These are phyloP conservation scores for Hermetia illucens DNA, from an alignment of 1,140 invertebrate species.

Conservation along the genomic window DNA sequence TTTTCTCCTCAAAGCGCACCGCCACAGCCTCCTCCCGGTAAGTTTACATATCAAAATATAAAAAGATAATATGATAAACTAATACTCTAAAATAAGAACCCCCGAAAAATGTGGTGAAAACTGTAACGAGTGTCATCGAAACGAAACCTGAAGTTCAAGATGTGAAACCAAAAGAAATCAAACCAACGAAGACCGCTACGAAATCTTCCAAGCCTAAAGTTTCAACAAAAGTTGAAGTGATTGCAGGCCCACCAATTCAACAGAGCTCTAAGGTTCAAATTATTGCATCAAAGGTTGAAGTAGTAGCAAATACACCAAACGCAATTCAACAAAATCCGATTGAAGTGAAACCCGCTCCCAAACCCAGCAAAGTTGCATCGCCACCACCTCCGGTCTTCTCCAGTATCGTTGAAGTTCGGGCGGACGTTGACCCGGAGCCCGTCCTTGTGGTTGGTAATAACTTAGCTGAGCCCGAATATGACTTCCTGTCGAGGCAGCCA, in stretches of 20 bases:
- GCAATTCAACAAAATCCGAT: not conserved
- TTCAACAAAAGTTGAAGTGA: constrained; percentile 31
- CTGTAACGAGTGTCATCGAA: constrained; percentile 37
- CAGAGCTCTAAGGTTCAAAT: constrained; percentile 9
- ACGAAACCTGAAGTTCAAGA: constrained; percentile 35
- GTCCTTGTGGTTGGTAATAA: constrained; percentile 43
- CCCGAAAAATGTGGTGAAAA: constrained; percentile 27
- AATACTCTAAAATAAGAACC: constrained; percentile 21
- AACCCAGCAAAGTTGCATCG: too few relatives aligned
- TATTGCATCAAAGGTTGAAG: constrained; percentile 5
- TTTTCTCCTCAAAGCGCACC: constrained; percentile 49
- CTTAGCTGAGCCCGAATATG: constrained; percentile 63
- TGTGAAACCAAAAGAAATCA: constrained; percentile 33
- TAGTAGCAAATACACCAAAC: not conserved
- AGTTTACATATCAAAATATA: constrained; percentile 5
- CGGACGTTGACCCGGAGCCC: constrained; percentile 28
- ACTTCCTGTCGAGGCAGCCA: constrained; percentile 66
- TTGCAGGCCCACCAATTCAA: constrained; percentile 34
- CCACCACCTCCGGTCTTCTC: too few relatives aligned
- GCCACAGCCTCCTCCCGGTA: constrained; percentile 18
- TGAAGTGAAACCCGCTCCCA: not conserved
- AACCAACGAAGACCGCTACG: constrained; percentile 19
- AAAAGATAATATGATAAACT: not conserved
- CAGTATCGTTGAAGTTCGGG: constrained; percentile 13
- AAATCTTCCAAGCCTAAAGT: constrained; percentile 16